Conservation (phyloP, 1,140 invertebrate species). For the Adoxophyes honmai region DNA sequence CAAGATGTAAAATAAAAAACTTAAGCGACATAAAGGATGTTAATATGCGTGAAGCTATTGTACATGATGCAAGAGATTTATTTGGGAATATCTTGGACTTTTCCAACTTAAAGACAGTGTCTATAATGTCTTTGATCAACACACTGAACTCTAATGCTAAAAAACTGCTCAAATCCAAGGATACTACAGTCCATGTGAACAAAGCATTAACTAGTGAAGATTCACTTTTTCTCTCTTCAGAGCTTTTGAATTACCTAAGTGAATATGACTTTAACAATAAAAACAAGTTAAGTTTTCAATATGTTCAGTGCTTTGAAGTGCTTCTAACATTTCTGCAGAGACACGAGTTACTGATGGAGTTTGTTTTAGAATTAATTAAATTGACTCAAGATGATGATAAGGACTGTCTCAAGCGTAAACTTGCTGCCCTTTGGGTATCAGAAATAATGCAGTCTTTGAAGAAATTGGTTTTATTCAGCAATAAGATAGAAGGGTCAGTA, state of each 20-base stretch:
- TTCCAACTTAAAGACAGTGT: conserved; percentile 44
- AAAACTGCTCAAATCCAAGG: conserved; percentile 36
- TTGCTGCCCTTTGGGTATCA: conserved; percentile 77
- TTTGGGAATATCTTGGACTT: conserved; percentile 46
- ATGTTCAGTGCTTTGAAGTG: conserved; percentile 74
- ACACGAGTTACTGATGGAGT: conserved; percentile 69
- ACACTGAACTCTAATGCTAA: conserved; percentile 40
- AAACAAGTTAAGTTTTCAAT: conserved; percentile 35
- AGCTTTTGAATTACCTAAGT: conserved; percentile 46
- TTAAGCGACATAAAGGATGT: conserved; percentile 55
- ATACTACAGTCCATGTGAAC: conserved; percentile 31
- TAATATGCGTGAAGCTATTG: conserved; percentile 49
- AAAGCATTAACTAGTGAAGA: conserved; percentile 54
- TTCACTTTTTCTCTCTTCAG: conserved; percentile 56
- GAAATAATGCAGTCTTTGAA: conserved; percentile 69
- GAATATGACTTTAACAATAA: conserved; percentile 26
- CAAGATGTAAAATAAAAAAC: conserved; percentile 52
- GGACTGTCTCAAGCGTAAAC: conserved; percentile 46
- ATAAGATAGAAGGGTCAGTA: conserved; percentile 53
- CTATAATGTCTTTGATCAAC: conserved; percentile 43
- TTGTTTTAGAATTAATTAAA: conserved; percentile 72
- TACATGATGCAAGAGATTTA: conserved; percentile 53
- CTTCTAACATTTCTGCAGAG: conserved; percentile 74
- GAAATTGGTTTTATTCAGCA: conserved; percentile 58
- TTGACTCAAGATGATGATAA: conserved; percentile 56